Conservation (phyloP, 23 tunicate species). For the Halocynthia roretzi region DNA sequence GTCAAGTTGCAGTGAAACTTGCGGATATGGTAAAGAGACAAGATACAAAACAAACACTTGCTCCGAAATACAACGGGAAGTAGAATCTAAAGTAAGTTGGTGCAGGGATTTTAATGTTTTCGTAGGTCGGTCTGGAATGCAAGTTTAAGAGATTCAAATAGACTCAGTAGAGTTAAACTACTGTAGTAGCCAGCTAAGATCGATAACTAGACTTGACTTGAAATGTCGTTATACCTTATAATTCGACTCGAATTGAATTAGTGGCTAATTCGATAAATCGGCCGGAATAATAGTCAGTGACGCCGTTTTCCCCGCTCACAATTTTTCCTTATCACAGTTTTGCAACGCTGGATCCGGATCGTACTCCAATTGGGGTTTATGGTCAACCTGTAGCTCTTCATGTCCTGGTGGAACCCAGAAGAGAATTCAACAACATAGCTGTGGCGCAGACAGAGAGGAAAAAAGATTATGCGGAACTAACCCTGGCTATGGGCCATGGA, state of each 20-base stretch:
- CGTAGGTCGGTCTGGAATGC: background rate
- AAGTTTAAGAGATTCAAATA: background rate
- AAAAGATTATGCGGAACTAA: slow-evolving; percentile 51
- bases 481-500: slow-evolving; percentile 61
- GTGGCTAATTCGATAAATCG: too few relatives aligned
- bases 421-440: slow-evolving; percentile 26
- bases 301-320: background rate
- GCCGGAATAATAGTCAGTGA: background rate
- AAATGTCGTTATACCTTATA: background rate
- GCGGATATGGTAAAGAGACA: slow-evolving; percentile 49
- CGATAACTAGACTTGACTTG: background rate
- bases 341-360: slow-evolving; percentile 33
- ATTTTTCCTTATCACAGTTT: background rate
- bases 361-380: slow-evolving; percentile 16
- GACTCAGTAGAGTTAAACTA: background rate
- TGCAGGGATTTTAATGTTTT: background rate
- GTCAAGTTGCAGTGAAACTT: slow-evolving; percentile 68
- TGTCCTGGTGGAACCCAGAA: slow-evolving; percentile 40
- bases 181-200: background rate
- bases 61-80: slow-evolving; percentile 26
- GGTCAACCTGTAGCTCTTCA: slow-evolving; percentile 26
- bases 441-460: slow-evolving; percentile 18
- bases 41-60: slow-evolving; percentile 46
- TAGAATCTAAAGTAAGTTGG: slow-evolving; percentile 10
- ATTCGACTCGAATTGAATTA: background rate